A percentile compares a stretch with the other conserved stretches of the same genome.
Evolutionary conservation across 1,140 invertebrate species (phyloP).

Genomic region (Venturia canescens): DNA sequence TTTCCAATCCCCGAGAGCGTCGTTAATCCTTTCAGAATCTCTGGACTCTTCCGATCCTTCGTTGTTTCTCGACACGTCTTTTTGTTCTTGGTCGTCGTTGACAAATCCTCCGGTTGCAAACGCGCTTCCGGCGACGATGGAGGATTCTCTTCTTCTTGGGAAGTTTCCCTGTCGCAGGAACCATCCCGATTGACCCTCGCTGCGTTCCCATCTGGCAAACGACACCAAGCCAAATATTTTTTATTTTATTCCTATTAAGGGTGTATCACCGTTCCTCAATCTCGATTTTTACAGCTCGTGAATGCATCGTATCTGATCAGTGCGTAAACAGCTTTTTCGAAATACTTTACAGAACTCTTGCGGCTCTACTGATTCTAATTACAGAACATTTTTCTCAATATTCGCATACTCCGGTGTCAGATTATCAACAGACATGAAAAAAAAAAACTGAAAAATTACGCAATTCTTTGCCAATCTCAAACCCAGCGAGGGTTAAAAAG

Average conservation of each 20-base stretch:
- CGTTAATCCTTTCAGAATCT: constrained; percentile 3
- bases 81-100: constrained; percentile 61
- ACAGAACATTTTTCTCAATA: no score
- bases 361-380: no score
- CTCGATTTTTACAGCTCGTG: background rate
- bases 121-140: constrained; percentile 66
- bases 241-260: background rate
- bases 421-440: no score
- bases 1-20: background rate
- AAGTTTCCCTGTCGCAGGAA: constrained; percentile 47
- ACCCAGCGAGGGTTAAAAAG: no score
- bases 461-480: no score
- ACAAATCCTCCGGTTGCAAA: constrained; percentile 69
- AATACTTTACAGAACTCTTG: background rate
- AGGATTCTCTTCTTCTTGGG: constrained; percentile 50
- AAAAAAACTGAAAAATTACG: no score
- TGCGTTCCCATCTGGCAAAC: constrained; percentile 63
- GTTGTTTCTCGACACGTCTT: constrained; percentile 43
- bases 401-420: background rate
- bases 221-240: constrained; percentile 30
- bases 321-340: background rate
- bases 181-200: constrained; percentile 54
- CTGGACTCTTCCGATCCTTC: constrained; percentile 17
- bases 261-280: background rate
- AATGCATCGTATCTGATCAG: background rate